phyloP scores from a whole-genome alignment of 2,113 vertebrate species.

The Microtus pennsylvanicus region DNA sequence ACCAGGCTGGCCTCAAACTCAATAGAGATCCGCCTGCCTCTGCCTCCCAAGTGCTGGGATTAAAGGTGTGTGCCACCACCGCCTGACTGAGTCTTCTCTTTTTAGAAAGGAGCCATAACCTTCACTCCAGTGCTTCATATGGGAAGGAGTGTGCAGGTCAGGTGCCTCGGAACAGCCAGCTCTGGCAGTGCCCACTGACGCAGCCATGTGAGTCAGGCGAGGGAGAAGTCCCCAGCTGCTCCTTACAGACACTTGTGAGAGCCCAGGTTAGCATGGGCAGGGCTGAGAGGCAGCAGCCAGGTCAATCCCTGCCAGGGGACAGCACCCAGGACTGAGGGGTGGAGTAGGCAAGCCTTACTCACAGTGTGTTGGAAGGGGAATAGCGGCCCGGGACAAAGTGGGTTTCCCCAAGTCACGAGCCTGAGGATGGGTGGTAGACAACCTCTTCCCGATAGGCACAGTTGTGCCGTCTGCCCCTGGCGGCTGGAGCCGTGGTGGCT shows the following conservation, averaged over 20 bases:
- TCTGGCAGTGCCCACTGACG: neutral
- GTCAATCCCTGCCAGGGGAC: neutral
- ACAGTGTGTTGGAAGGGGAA: neutral
- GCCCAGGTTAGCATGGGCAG: neutral
- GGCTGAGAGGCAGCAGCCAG: neutral
- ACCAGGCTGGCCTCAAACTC: too few species aligned
- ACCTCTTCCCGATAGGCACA: neutral
- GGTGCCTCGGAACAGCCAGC: neutral
- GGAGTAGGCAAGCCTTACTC: neutral
- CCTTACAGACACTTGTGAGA: neutral
- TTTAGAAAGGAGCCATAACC: neutral
- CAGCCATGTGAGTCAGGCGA: rapidly evolving
- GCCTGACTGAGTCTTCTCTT: neutral
- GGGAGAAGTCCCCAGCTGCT: neutral
- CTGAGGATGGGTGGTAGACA: rapidly evolving
- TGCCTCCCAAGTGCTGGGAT: too few species aligned
- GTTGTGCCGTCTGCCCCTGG: neutral
- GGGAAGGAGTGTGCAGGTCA: neutral
- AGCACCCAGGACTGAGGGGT: neutral
- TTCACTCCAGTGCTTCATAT: rapidly evolving
- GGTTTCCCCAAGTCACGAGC: neutral
- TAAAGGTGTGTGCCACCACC: too few species aligned
- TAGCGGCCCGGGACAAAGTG: neutral
- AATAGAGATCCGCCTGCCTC: too few species aligned
- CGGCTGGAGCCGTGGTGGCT: neutral